A percentile compares a stretch with the other conserved stretches of the same genome.
Conservation (phyloP, 2,797 vertebrate species). For the Synanceia verrucosa region DNA sequence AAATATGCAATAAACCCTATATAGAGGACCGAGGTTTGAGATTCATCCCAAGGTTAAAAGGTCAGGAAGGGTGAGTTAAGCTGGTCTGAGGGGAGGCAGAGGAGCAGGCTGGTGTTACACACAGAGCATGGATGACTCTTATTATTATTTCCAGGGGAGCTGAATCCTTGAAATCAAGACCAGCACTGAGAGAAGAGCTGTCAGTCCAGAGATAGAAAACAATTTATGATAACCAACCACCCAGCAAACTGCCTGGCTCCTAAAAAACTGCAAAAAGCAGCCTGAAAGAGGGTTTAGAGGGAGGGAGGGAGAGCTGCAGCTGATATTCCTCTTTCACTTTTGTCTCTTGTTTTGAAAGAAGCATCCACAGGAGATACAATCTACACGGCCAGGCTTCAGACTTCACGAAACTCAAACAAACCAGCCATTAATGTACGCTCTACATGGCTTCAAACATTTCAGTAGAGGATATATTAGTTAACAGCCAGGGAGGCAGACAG, state of each 20-base stretch:
- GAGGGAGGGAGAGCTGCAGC: constrained; percentile 20
- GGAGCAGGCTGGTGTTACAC: constrained; percentile 61
- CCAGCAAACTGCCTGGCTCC: constrained; percentile 6
- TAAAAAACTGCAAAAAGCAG: too few species aligned
- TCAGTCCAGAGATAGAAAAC: constrained; percentile 1
- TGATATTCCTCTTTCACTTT: constrained; percentile 14
- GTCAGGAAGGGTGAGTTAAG: constrained; percentile 31
- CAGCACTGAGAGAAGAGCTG: background rate
- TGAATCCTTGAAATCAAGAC: constrained; percentile 23
- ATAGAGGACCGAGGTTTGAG: constrained; percentile 55
- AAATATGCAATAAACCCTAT: constrained; percentile 47
- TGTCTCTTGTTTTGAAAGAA: constrained; percentile 20
- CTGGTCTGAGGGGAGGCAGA: constrained; percentile 42
- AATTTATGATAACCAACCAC: background rate
- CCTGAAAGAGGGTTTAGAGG: constrained; percentile 8
- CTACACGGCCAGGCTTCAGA: background rate
- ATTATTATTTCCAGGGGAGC: background rate
- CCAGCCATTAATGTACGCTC: background rate
- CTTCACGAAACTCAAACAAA: background rate
- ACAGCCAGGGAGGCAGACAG: constrained; percentile 62
- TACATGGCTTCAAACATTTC: constrained; percentile 5
- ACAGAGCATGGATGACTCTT: constrained; percentile 55
- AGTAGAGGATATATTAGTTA: constrained; percentile 62
- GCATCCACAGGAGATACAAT: too few species aligned
- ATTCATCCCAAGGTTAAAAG: constrained; percentile 34